Conservation (phyloP, 2,113 vertebrate species). For the Carlito syrichta region DNA sequence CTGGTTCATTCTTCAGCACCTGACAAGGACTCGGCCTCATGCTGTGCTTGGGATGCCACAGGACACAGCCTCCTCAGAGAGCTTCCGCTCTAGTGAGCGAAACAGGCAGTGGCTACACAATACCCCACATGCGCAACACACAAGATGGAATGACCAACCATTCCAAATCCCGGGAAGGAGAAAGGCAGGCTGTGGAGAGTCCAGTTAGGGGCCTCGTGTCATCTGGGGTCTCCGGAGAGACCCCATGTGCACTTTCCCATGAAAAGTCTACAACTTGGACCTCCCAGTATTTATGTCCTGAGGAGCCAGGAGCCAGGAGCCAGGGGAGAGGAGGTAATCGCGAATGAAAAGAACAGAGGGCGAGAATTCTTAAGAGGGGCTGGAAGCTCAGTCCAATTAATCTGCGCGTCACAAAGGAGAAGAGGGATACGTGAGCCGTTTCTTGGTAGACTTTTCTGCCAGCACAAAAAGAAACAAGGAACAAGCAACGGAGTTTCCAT, state of each 20-base stretch:
- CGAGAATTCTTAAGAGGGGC: background rate
- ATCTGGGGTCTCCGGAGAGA: background rate
- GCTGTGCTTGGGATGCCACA: background rate
- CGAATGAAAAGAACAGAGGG: background rate
- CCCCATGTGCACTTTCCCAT: background rate
- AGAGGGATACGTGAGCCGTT: background rate
- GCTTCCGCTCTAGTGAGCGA: background rate
- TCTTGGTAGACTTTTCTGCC: background rate
- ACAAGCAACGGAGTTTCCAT: accelerated
- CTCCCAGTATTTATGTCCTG: background rate
- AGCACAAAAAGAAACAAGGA: background rate
- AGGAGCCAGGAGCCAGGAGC: background rate
- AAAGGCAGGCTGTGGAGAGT: background rate
- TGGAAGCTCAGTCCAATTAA: background rate
- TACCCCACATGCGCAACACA: too few relatives aligned
- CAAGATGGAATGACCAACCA: background rate
- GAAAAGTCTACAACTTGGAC: background rate
- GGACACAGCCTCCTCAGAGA: background rate
- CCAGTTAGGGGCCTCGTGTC: background rate
- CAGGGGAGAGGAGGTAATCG: background rate
- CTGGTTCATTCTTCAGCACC: too few relatives aligned
- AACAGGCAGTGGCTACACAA: background rate
- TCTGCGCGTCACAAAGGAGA: background rate
- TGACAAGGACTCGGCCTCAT: accelerated
- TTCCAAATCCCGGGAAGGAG: accelerated